phyloP scores from a whole-genome alignment of 2,888 invertebrate genomes.

The Lithophane socia region DNA sequence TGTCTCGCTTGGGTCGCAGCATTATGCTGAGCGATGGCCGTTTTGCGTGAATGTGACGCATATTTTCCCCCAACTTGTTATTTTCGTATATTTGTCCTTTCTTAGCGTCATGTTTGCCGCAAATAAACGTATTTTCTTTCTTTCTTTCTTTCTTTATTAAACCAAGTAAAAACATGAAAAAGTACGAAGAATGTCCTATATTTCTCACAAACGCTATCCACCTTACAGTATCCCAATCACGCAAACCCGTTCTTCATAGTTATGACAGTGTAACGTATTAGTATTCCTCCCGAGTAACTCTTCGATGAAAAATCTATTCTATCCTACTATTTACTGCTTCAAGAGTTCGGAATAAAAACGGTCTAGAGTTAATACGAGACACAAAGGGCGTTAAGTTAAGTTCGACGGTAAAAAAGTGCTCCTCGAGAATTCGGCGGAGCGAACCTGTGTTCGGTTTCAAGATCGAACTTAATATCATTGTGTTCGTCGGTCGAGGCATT shows the following conservation, averaged over 20 bases:
- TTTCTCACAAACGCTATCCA: neutral
- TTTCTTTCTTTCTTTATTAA: neutral
- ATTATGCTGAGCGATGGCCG: no score
- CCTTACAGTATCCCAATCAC: constrained; percentile 53
- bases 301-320: constrained; percentile 60
- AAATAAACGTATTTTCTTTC: no score
- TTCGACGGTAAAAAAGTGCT: constrained; percentile 10
- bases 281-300: constrained; percentile 53
- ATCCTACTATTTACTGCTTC: constrained; percentile 38
- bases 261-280: constrained; percentile 64
- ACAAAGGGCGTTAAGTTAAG: constrained; percentile 19
- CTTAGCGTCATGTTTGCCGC: no score
- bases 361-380: constrained; percentile 13
- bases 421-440: constrained; percentile 3
- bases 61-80: no score
- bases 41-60: no score
- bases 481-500: neutral
- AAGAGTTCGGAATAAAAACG: constrained; percentile 21
- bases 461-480: constrained; percentile 15
- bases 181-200: constrained; percentile 11
- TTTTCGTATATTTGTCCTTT: no score
- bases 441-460: neutral
- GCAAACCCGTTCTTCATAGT: constrained; percentile 54
- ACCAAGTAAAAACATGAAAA: neutral
- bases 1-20: no score